Percentiles rank a stretch among this genome's conserved stretches.
These are phyloP conservation scores for Staurois parvus DNA, from an alignment of 2,797 vertebrate genomes.

Conservation along the genomic window DNA sequence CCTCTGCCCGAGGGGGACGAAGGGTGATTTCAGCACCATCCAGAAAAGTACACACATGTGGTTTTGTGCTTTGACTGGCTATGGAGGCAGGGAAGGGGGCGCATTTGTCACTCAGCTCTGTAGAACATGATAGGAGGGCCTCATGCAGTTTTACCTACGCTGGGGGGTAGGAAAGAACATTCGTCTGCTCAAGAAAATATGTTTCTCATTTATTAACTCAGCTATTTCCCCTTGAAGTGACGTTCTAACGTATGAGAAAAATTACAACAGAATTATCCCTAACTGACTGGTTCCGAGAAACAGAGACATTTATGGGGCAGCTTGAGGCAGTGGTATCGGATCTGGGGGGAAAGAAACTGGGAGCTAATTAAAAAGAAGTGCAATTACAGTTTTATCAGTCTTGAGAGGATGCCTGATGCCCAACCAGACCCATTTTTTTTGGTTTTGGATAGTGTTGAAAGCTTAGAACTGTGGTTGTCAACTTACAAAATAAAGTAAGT, in stretches of 20 bases:
- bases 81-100: conserved; percentile 10
- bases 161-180: not conserved
- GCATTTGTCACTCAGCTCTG: conserved; percentile 27
- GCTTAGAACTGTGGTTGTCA: too few relatives aligned
- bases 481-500: too few relatives aligned
- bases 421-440: too few relatives aligned
- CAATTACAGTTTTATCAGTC: too few relatives aligned
- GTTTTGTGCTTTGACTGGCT: conserved; percentile 5
- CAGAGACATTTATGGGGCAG: too few relatives aligned
- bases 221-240: not conserved
- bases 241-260: not conserved
- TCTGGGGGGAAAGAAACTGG: not conserved
- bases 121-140: not conserved
- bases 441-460: too few relatives aligned
- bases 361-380: too few relatives aligned
- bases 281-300: not conserved
- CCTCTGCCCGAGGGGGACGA: not conserved
- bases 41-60: conserved; percentile 16
- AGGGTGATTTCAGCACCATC: conserved; percentile 45
- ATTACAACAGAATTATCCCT: not conserved
- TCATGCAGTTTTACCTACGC: not conserved
- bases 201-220: not conserved
- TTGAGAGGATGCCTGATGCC: too few relatives aligned
- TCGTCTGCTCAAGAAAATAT: not conserved
- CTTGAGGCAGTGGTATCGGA: not conserved